These are phyloP conservation scores for Nemapogon koenigi DNA, from an alignment of 2,888 invertebrate species.

Conservation along the genomic window DNA sequence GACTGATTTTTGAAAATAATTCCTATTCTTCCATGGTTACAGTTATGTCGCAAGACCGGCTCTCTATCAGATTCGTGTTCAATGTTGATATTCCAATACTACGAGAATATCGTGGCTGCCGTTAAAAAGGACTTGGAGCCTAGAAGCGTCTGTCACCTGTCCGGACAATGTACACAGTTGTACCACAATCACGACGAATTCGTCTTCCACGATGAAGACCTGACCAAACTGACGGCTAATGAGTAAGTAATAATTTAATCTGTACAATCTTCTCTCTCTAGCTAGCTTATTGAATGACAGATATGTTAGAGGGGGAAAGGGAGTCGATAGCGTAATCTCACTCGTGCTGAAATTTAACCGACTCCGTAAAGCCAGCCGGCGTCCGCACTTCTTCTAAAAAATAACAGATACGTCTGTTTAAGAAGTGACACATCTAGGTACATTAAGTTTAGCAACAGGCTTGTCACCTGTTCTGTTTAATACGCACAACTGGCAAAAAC, in stretches of 20 bases:
- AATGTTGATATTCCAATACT: conserved; percentile 74
- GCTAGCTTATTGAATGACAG: no score
- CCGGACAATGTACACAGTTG: conserved; percentile 74
- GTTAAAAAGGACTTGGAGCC: conserved; percentile 68
- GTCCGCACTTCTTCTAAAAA: no score
- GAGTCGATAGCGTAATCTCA: no score
- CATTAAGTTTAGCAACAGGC: no score
- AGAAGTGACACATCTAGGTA: no score
- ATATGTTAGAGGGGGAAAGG: no score
- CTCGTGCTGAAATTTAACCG: no score
- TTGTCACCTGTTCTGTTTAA: no score
- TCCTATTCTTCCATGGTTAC: conserved; percentile 19
- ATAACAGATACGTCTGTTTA: no score
- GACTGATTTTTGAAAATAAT: not conserved
- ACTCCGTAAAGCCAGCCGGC: no score
- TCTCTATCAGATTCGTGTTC: conserved; percentile 83
- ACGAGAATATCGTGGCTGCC: conserved; percentile 72
- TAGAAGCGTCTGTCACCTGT: conserved; percentile 74
- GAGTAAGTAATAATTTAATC: conserved; percentile 41
- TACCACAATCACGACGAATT: conserved; percentile 71
- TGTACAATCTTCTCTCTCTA: no score
- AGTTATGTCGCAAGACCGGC: conserved; percentile 71
- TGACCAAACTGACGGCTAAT: conserved; percentile 61
- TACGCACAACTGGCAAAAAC: no score
- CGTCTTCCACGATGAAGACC: conserved; percentile 61